A percentile compares a stretch with the other conserved stretches of the same genome.
phyloP scores from a whole-genome alignment of 2,113 vertebrate genomes.

The Alexandromys fortis region DNA sequence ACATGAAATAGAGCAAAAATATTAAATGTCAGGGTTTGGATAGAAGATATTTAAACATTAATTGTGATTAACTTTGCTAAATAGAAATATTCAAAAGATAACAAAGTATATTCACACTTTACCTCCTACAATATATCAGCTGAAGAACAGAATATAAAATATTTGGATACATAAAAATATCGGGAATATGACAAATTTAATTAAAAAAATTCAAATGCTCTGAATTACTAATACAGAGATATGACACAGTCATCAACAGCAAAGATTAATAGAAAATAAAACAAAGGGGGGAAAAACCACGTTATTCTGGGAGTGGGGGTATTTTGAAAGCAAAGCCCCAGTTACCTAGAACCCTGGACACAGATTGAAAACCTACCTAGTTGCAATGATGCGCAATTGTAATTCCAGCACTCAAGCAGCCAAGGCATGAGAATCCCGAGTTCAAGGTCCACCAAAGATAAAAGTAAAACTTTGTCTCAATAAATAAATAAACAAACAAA shows the following conservation, averaged over 20 bases:
- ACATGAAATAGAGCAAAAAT: slow-evolving; percentile 13
- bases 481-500: not conserved
- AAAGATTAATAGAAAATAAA: slow-evolving; percentile 38
- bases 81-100: slow-evolving; percentile 12
- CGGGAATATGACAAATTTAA: not conserved
- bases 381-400: not conserved
- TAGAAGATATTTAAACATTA: not conserved
- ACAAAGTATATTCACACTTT: slow-evolving; percentile 14
- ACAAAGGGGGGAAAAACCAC: not conserved
- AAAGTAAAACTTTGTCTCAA: not conserved
- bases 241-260: not conserved
- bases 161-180: not conserved
- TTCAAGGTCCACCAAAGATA: not conserved
- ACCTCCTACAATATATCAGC: not conserved
- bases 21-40: not conserved
- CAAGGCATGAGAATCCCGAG: not conserved
- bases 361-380: slow-evolving; percentile 26
- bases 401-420: not conserved
- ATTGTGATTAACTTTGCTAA: not conserved
- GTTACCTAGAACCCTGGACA: not conserved
- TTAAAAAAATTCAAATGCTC: slow-evolving; percentile 13
- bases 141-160: slow-evolving; percentile 44
- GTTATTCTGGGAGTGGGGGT: not conserved
- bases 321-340: not conserved
- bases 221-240: slow-evolving; percentile 52